Evolutionary conservation across 2,888 invertebrate genomes (phyloP), one percentile per base, ranked within the genome.

Genomic region (Operophtera brumata): DNA sequence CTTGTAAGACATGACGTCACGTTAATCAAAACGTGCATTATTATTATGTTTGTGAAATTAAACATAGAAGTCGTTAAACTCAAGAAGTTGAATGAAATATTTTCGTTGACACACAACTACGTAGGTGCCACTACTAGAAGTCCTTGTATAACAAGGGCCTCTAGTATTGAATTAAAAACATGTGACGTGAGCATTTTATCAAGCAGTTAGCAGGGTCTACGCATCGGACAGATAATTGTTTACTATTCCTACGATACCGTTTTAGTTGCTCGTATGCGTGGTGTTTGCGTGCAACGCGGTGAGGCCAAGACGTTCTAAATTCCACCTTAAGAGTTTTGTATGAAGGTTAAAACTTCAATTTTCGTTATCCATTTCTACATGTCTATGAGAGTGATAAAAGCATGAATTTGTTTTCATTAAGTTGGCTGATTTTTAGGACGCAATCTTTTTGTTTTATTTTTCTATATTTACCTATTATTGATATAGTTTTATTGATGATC

Each of bases 161-260:
- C 57, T 64, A 69, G 65, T 71, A 67, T 70, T 69, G 66, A 70
- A 75, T 71, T 70, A 69, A 68, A 72, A 75, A 74, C 73, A 77
- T 75, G 72, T 77, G 72, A 74, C 73, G 77, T 75, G 73, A 78
- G 74, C 71, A 75, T 78, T 78, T 79, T 81, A 80, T 79, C 75
- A 78, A 77, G 30, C 9, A 30, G 30, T 8, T 20, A 2, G 74
- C 72, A 75, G 78, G 76, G 77, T 76, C 73, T 83, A 82, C 77
- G 77, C 80, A 80, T 78, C 74, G 73, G 77, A 72, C 73, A 78
- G 76, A 75, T 80, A 79, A 79, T 86, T 86, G 84, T 86, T 86
- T 86, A 86, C 84, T 84, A 84, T 84, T 82, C 74, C 77, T 79
- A 80, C 78, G 80, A 83, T 81, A 82, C 78, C 79, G 79, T 82